Evolutionary conservation across 2,797 vertebrate species (phyloP), one percentile per base, ranked within the genome.

Genomic region (Acanthurus lineatus): DNA sequence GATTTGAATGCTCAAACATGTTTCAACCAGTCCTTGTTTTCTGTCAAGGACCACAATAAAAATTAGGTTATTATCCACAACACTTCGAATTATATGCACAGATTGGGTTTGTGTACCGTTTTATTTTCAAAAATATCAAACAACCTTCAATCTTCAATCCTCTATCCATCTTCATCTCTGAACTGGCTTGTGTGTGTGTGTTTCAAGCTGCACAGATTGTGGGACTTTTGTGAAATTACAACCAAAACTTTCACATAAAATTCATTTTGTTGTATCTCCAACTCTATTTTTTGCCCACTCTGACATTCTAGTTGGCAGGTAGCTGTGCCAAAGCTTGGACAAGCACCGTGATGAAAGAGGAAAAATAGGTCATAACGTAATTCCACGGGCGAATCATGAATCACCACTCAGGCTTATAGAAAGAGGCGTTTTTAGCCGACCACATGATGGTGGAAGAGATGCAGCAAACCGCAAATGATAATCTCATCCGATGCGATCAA

Each of bases 341-440:
- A 32, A 70, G 56, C 53, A 48, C 20, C n/a, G 15, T 6, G 68
- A 61, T 44, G 52, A 40, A 59, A 76, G 47, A 6, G 45, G 19
- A 38, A 76, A 93, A 93, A 91, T 91, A 77, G 90, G 91, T 91
- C 90, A 92, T 49, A 89, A 78, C 52, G 72, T 65, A 70, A 54
- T 62, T 84, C 81, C 75, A n/a, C 54, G 60, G 73, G 76, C 82
- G 76, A 72, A 86, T 72, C 65, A 35, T 83, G 87, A 89, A 86
- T 90, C 90, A 89, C 79, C 75, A 12, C 82, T 75, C 74, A 28
- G 83, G 82, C 79, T 89, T 70, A 89, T 19, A n/a, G 16, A 58
- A n/a, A 56, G 79, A 76, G 82, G 70, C 74, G 76, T 64, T 81
- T 68, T 45, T 19, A 81, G 75, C 72, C 40, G 22, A 68, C 6